A percentile compares a stretch with the other conserved stretches of the same genome.
Conservation (phyloP, 2,113 vertebrate genomes). For the Anser brachyrhynchus region DNA sequence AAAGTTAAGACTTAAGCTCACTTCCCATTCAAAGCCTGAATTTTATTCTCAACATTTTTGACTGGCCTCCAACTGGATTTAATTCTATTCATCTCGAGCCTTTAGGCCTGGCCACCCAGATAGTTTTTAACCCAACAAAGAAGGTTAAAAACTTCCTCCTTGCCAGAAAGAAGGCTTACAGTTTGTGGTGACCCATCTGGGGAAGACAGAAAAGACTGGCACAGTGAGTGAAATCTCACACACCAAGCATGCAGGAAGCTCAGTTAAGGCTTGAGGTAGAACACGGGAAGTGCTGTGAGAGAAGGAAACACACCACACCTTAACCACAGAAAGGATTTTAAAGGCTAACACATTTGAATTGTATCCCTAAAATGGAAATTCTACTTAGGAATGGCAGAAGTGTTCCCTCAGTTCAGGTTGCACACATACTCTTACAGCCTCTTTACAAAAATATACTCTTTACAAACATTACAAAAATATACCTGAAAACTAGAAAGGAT, state of each 20-base stretch:
- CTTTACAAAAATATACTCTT: neutral
- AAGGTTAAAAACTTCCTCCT: neutral
- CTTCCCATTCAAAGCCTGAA: neutral
- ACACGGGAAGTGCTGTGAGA: neutral
- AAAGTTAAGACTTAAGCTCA: neutral
- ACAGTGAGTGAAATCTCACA: neutral
- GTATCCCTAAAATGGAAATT: neutral
- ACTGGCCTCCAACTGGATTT: too few species aligned
- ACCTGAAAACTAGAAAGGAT: neutral
- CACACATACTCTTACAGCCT: neutral
- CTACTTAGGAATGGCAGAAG: neutral
- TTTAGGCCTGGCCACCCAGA: too few species aligned
- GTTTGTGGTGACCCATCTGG: neutral
- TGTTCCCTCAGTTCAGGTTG: neutral
- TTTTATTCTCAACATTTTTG: neutral
- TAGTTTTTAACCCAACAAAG: too few species aligned
- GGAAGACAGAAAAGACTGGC: neutral
- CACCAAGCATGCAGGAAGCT: neutral
- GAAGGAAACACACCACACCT: fast-evolving
- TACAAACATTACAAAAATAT: neutral
- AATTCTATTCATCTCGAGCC: too few species aligned
- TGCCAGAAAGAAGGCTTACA: neutral
- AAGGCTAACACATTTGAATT: neutral
- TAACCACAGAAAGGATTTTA: neutral
- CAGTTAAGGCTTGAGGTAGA: neutral